Evolutionary conservation across 2,113 vertebrate species (phyloP).

Genomic region (Oreochromis spilurus): DNA sequence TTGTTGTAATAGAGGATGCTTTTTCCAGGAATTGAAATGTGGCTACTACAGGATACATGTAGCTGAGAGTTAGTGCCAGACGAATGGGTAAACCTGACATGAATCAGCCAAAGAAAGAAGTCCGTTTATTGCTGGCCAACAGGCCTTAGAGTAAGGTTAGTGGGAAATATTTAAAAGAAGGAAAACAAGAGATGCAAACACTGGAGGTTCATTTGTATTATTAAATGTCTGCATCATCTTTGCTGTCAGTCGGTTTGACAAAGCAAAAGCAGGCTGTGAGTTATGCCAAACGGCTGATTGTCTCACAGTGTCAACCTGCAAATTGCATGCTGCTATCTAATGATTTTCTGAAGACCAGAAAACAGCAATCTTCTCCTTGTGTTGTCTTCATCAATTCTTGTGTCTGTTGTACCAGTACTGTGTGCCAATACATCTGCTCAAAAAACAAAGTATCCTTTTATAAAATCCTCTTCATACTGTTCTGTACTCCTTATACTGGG

Average conservation of each 20-base stretch:
- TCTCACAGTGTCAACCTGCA: not conserved
- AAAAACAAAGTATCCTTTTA: not conserved
- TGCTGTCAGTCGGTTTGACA: not conserved
- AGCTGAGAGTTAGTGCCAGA: not conserved
- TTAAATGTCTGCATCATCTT: not conserved
- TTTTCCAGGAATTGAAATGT: not conserved
- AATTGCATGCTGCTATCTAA: constrained; percentile 28
- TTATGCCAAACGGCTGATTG: not conserved
- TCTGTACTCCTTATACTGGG: not conserved
- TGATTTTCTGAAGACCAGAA: not conserved
- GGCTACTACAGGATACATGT: not conserved
- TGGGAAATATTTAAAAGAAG: not conserved
- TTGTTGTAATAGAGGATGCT: not conserved
- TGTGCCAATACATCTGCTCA: not conserved
- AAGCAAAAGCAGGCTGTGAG: not conserved
- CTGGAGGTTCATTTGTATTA: not conserved
- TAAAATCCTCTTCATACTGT: not conserved
- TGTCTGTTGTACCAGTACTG: not conserved
- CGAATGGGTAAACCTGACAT: constrained; percentile 7
- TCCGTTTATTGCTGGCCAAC: not conserved
- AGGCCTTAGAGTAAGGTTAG: not conserved
- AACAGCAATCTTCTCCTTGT: constrained; percentile 17
- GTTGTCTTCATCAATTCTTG: not conserved
- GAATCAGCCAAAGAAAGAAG: constrained; percentile 2
- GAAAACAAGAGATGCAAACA: not conserved